Evolutionary conservation across 2,888 invertebrate genomes (phyloP), one percentile per base, ranked within the genome.

Genomic region (Microplitis manilae): DNA sequence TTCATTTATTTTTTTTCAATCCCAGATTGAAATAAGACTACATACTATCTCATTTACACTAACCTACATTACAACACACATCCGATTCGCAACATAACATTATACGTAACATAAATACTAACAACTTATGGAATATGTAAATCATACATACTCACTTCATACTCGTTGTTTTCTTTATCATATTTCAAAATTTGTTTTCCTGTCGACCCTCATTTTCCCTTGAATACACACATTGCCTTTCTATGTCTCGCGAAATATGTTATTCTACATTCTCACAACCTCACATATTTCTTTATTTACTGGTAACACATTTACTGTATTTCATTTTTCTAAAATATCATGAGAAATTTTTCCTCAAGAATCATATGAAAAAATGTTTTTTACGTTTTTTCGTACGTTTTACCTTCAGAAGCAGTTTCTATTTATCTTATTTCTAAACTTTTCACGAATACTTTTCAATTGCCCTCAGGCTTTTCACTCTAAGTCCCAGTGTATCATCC

Each of bases 401-500:
- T n/a, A 15, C 62, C 62, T 17, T 39, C 13, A 5, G 50, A 50
- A 50, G 50, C 9, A 13, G 8, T 50, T 50, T 50, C 13, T 50
- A 50, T 50, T 13, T 50, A 50, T 13, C 50, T 50, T 13, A 50
- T 75, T 75, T 15, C 41, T 41, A 30, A 15, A 30, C 30, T 65
- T 38, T 30, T 65, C 5, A 30, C 15, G 73, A 50, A 30, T 38
- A 30, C 73, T 64, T 38, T 62, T 8, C 76, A 50, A 76, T 71
- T 76, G 71, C 71, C 71, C 76, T 65, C 60, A 65, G 71, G 68
- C 76, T 68, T 76, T 76, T 50, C 65, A 75, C 68, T 69, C 39
- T 8, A n/a, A 39, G 70, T 40, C 65, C 17, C 38, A 71, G 59
- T 76, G 70, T 76, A 71, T 76, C 67, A 76, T 71, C 13, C 65